Percentiles rank a stretch among this genome's conserved stretches.
These are phyloP conservation scores for Copidosoma aretas DNA, from an alignment of 2,888 invertebrate genomes.

Conservation along the genomic window DNA sequence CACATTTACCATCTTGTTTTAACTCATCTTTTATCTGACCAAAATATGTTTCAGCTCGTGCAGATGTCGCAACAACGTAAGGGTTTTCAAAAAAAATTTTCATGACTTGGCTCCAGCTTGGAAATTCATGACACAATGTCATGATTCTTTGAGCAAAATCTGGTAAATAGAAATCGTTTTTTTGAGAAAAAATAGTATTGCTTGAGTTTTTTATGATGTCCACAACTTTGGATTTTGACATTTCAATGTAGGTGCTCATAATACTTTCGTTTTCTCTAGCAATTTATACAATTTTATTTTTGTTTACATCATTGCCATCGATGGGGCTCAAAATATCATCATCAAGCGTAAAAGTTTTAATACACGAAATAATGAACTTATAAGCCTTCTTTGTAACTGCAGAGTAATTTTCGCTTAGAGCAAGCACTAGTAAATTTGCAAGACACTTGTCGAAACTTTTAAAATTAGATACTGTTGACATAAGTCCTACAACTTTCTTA, in stretches of 20 bases:
- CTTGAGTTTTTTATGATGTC: background rate
- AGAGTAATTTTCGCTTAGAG: background rate
- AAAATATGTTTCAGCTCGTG: background rate
- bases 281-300: background rate
- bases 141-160: conserved; percentile 1
- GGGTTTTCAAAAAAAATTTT: conserved; percentile 1
- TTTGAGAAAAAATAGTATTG: background rate
- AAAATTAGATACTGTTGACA: conserved; percentile 3
- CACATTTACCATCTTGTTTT: background rate
- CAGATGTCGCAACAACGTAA: conserved; percentile 24
- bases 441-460: background rate
- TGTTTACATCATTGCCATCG: background rate
- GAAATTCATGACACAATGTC: background rate
- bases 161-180: conserved; percentile 10
- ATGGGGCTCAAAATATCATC: background rate
- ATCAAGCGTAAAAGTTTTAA: background rate
- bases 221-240: background rate
- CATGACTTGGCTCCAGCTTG: conserved; percentile 31
- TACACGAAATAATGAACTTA: background rate
- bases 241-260: background rate
- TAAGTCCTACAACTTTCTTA: conserved; percentile 1
- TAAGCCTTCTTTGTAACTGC: background rate
- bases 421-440: background rate
- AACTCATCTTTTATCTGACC: background rate
- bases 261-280: no score